Evolutionary conservation across 2,888 invertebrate species (phyloP).

Genomic region (Phaonia tiefii): DNA sequence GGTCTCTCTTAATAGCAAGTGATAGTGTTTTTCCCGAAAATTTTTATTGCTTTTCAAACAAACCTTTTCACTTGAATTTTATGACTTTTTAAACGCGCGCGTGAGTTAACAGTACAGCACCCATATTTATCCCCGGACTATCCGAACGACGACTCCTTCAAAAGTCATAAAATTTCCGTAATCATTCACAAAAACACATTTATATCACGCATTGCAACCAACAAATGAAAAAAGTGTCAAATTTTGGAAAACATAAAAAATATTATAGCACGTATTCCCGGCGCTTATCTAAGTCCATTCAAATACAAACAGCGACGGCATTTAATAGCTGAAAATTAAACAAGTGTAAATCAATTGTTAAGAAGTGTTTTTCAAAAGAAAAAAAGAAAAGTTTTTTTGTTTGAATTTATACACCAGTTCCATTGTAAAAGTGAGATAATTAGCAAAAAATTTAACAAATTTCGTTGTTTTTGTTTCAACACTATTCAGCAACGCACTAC

Average conservation of each 20-base stretch:
- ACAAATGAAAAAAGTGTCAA: constrained; percentile 51
- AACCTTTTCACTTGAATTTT: constrained; percentile 46
- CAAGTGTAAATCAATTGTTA: not conserved
- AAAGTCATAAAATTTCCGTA: constrained; percentile 43
- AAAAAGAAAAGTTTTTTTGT: constrained; percentile 16
- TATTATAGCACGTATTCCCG: constrained; percentile 54
- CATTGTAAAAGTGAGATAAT: constrained; percentile 39
- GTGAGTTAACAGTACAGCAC: constrained; percentile 50
- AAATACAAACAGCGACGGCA: constrained; percentile 51
- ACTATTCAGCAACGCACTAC: constrained; percentile 21
- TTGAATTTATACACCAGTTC: not conserved
- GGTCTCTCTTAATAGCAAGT: constrained; percentile 5
- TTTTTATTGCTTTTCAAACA: constrained; percentile 58
- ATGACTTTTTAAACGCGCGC: constrained; percentile 60
- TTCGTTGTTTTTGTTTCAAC: constrained; percentile 54
- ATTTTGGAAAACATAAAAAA: constrained; percentile 52
- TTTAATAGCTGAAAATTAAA: constrained; percentile 10
- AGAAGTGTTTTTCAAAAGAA: not conserved
- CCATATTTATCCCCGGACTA: constrained; percentile 54
- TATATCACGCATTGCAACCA: constrained; percentile 53
- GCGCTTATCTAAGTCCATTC: constrained; percentile 33
- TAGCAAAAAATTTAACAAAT: constrained; percentile 54
- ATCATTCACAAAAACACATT: constrained; percentile 41
- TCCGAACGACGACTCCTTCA: constrained; percentile 19
- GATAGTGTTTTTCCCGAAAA: constrained; percentile 27